Evolutionary conservation across 1,140 invertebrate genomes (phyloP).

Genomic region (Caenorhabditis briggsae): DNA sequence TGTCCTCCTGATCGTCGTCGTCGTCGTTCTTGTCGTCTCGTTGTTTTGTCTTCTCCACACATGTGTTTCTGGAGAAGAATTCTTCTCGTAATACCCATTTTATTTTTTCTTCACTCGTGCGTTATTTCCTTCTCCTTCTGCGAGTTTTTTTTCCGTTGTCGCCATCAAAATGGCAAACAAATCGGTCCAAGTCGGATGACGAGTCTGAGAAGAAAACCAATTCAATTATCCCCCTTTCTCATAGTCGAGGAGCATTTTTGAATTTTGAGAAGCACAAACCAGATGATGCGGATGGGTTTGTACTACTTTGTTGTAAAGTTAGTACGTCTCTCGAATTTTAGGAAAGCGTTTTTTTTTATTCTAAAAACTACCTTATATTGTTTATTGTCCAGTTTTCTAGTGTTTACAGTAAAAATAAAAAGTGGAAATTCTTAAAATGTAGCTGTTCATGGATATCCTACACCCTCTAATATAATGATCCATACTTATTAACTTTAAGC

Average conservation of each 20-base stretch:
- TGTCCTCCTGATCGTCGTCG: too few species aligned
- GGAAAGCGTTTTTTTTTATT: too few species aligned
- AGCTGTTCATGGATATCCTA: too few species aligned
- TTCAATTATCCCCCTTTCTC: slow-evolving; percentile 22
- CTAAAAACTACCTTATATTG: too few species aligned
- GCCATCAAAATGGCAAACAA: slow-evolving; percentile 52
- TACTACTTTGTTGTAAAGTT: too few species aligned
- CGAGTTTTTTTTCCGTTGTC: neutral
- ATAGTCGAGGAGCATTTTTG: slow-evolving; percentile 13
- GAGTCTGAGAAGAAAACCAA: neutral
- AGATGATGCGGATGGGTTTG: too few species aligned
- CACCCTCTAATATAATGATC: too few species aligned
- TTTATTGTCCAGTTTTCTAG: too few species aligned
- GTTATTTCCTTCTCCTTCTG: neutral
- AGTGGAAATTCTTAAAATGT: too few species aligned
- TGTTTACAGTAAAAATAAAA: too few species aligned
- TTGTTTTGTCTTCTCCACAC: neutral
- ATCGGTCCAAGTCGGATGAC: neutral
- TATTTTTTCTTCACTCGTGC: neutral
- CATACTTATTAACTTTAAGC: too few species aligned
- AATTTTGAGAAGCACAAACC: neutral
- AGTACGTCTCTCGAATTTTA: too few species aligned
- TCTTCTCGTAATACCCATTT: slow-evolving; percentile 24
- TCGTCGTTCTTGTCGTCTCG: neutral
- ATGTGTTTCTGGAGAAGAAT: slow-evolving; percentile 24